Evolutionary conservation across 2,888 invertebrate genomes (phyloP).

Genomic region (Colostygia pectinataria): DNA sequence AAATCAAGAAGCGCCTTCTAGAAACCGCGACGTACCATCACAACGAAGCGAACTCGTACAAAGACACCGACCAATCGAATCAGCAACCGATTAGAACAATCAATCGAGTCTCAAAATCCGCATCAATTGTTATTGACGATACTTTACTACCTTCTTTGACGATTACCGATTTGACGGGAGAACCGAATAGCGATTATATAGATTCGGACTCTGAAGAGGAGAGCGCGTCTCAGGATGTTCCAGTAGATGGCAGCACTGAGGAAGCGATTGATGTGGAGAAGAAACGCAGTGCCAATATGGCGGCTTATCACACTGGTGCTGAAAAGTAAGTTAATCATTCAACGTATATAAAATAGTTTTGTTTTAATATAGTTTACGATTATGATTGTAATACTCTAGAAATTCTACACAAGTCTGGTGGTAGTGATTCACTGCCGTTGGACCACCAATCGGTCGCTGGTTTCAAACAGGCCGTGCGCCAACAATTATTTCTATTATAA

Average conservation of each 20-base stretch:
- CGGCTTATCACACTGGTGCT: constrained; percentile 60
- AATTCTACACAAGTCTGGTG: too few relatives aligned
- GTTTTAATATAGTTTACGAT: too few relatives aligned
- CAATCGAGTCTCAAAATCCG: constrained; percentile 21
- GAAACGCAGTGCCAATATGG: constrained; percentile 42
- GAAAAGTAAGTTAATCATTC: constrained; percentile 54
- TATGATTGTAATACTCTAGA: too few relatives aligned
- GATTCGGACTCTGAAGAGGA: constrained; percentile 41
- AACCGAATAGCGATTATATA: constrained; percentile 33
- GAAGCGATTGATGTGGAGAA: constrained; percentile 32
- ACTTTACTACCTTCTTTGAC: constrained; percentile 51
- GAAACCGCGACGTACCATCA: constrained; percentile 61
- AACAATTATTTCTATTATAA: too few relatives aligned
- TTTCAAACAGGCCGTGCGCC: too few relatives aligned
- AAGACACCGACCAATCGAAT: constrained; percentile 22
- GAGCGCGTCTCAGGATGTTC: constrained; percentile 22
- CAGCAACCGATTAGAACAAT: constrained; percentile 12
- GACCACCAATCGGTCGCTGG: too few relatives aligned
- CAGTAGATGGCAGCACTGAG: constrained; percentile 25
- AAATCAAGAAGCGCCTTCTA: constrained; percentile 60
- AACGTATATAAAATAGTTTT: too few relatives aligned
- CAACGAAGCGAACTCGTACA: constrained; percentile 45
- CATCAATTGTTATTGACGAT: constrained; percentile 33
- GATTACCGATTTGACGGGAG: constrained; percentile 39
- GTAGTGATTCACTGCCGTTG: too few relatives aligned